These are phyloP conservation scores for Pampus argenteus DNA, from an alignment of 2,797 vertebrate species.

Conservation along the genomic window DNA sequence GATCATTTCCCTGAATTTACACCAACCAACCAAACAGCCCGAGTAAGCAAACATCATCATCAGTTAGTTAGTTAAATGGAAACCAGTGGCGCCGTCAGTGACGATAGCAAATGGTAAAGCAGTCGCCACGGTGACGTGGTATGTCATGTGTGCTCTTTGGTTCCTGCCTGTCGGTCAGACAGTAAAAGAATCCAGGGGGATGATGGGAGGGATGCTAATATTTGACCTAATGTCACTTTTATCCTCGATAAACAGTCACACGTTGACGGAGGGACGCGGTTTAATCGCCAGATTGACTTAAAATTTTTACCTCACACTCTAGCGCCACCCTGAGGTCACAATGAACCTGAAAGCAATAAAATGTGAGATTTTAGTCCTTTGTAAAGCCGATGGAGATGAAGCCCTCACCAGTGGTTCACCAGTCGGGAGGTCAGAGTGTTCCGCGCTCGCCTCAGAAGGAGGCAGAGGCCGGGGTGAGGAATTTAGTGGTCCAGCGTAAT, in stretches of 20 bases:
- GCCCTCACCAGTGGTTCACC: neutral
- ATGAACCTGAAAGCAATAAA: no score
- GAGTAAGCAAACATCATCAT: conserved; percentile 51
- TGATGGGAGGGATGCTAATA: neutral
- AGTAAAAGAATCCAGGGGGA: conserved; percentile 25
- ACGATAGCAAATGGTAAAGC: conserved; percentile 37
- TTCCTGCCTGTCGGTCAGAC: conserved; percentile 7
- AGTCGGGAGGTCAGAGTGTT: conserved; percentile 46
- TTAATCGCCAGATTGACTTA: neutral
- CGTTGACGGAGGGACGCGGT: no score
- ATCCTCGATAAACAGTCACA: neutral
- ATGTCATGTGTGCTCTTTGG: conserved; percentile 43
- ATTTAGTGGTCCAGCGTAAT: conserved; percentile 72
- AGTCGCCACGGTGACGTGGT: conserved; percentile 53
- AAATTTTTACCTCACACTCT: neutral
- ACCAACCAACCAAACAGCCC: conserved; percentile 37
- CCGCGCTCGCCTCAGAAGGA: conserved; percentile 30
- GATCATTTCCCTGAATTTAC: conserved; percentile 46
- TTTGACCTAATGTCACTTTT: conserved; percentile 5
- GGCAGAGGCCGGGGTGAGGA: conserved; percentile 69
- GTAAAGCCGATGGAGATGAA: no score
- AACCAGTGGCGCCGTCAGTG: conserved; percentile 46
- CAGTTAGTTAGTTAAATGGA: neutral
- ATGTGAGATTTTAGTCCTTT: no score
- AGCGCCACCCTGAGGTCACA: neutral